Base-by-base conservation (phyloP, 1,140 invertebrate species). In the Leptopilina boulardi region DNA sequence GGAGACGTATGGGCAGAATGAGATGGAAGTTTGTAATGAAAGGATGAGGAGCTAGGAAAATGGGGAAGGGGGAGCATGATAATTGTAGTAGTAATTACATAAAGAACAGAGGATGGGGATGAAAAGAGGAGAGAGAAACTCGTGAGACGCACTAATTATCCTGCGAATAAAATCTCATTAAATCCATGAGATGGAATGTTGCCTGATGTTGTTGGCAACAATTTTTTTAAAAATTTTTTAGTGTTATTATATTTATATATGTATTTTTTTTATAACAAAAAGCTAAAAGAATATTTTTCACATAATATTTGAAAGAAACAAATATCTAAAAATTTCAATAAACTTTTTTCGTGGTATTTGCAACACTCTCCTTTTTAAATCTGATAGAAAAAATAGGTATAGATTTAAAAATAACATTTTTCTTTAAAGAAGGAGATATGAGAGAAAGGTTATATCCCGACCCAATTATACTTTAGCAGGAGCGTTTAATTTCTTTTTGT, bases 111-210 rank as follows among this genome's bases (percentile, higher is more conserved):
- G 79, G 70, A 79, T 70, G 70, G 70, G 71, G 15, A 70, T 79
- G 73, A 76, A 56, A 78, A 74, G 56, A 74, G 42, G 80, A 79
- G 80, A 83, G 80, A 80, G 80, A 80, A 77, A 84, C 83, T 85
- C 84, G 83, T 79, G 83, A 84, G 86, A 86, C 85, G 84, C 86
- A 87, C 86, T 87, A 87, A 86, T 87, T 87, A 86, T 87, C 83
- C 85, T 79, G 81, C 84, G 85, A 86, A 87, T 86, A 83, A 87
- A 87, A 86, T 87, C 86, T 87, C 86, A 87, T 87, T 86, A 87
- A 86, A 84, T 80, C 78, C 75, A 77, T 76, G 80, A 85, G 85
- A 84, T 82, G 79, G 82, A 84, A 85, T 86, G 80, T 81, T 85
- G 83, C 79, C 76, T 79, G 79, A 76, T 81, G 81, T 82, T 82